These are phyloP conservation scores for Bambusicola thoracicus DNA, from an alignment of 2,113 vertebrate genomes.

Conservation along the genomic window DNA sequence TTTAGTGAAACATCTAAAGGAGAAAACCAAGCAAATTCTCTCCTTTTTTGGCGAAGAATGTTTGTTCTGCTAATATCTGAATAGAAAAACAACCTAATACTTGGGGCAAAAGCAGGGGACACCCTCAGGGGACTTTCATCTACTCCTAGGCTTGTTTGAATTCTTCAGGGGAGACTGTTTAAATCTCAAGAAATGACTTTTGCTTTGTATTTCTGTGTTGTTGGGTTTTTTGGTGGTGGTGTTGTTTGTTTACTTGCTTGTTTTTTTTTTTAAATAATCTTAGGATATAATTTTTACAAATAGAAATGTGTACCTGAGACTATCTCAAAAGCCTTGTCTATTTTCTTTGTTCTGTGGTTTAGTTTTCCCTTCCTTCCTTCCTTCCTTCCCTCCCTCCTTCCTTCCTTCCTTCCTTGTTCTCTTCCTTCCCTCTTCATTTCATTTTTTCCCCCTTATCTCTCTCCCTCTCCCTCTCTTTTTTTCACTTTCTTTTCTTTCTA, in stretches of 20 bases:
- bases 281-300: neutral
- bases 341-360: neutral
- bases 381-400: too few species aligned
- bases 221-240: too few species aligned
- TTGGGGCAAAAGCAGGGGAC: conserved; percentile 42
- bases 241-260: neutral
- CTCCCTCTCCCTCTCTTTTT: neutral
- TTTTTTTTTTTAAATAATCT: neutral
- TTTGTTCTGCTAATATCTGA: conserved; percentile 58
- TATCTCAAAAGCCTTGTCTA: neutral
- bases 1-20: conserved; percentile 52
- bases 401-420: accelerated
- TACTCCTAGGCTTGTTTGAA: conserved; percentile 6
- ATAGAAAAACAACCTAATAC: conserved; percentile 56
- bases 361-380: neutral
- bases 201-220: accelerated
- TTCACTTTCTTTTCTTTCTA: neutral
- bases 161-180: neutral
- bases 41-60: conserved; percentile 71
- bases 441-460: neutral
- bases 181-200: neutral
- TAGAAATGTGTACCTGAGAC: neutral
- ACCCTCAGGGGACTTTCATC: conserved; percentile 50
- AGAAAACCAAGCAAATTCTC: conserved; percentile 56
- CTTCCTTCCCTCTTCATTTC: neutral